These are phyloP conservation scores for Manis javanica DNA, from an alignment of 2,797 vertebrate species.

Conservation along the genomic window DNA sequence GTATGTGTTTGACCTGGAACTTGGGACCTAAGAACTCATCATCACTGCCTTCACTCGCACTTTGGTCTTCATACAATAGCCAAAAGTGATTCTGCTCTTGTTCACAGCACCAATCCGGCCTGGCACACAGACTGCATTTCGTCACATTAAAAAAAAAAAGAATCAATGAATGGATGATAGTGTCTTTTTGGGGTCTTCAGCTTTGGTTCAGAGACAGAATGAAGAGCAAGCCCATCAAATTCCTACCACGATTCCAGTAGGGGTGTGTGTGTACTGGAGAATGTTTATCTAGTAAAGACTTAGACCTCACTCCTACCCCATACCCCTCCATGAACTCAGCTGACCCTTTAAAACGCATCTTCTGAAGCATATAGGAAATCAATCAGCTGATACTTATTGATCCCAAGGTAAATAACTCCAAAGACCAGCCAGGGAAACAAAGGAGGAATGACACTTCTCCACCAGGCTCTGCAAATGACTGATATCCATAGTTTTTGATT, in stretches of 20 bases:
- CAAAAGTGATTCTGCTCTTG: not conserved
- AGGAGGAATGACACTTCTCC: not conserved
- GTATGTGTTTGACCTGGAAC: not conserved
- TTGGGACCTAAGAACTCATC: not conserved
- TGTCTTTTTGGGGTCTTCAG: not conserved
- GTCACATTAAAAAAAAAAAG: not conserved
- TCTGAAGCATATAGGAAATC: conserved; percentile 67
- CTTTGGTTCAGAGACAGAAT: not conserved
- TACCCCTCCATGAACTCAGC: conserved; percentile 21
- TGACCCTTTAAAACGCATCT: conserved; percentile 67
- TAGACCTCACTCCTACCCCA: not conserved
- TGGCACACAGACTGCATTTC: not conserved
- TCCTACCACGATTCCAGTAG: not conserved
- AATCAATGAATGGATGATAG: not conserved
- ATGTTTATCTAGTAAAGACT: conserved; percentile 31
- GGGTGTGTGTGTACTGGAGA: not conserved
- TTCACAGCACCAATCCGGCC: not conserved
- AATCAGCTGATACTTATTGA: conserved; percentile 52
- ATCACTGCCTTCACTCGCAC: not conserved
- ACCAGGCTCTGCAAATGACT: not conserved
- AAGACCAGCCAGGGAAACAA: conserved; percentile 21
- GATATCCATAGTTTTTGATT: not conserved
- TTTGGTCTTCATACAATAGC: not conserved
- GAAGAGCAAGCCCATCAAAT: not conserved
- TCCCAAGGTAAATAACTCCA: conserved; percentile 58